Conservation (phyloP, 2,113 vertebrate species). For the Pleuronectes platessa region DNA sequence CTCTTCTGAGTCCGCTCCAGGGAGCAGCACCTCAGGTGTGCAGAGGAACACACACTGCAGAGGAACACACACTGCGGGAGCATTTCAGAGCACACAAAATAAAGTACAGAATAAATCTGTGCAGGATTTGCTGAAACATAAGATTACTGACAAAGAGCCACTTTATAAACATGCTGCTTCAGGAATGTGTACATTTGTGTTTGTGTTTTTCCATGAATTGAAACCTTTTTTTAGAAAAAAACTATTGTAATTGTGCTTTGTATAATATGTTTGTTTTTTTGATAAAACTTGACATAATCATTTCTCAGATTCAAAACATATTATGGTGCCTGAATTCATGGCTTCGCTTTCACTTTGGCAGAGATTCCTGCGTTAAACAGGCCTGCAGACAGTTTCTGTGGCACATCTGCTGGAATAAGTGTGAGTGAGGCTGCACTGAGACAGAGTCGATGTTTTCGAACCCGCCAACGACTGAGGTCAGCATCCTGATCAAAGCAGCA, state of each 20-base stretch:
- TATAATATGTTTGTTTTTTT: slow-evolving; percentile 59
- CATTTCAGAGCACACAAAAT: slow-evolving; percentile 35
- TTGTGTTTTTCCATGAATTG: slow-evolving; percentile 36
- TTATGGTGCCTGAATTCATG: background rate
- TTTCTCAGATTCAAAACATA: too few relatives aligned
- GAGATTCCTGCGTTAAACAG: too few relatives aligned
- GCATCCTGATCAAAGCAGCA: background rate
- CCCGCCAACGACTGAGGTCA: background rate
- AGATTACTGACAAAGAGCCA: slow-evolving; percentile 37
- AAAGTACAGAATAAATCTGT: background rate
- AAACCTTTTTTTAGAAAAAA: slow-evolving; percentile 51
- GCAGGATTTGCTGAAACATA: slow-evolving; percentile 47
- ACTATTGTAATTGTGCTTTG: slow-evolving; percentile 37
- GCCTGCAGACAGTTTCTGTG: background rate
- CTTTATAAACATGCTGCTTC: slow-evolving; percentile 45
- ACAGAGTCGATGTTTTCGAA: slow-evolving; percentile 1
- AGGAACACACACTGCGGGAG: slow-evolving; percentile 44
- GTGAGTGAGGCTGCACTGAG: background rate
- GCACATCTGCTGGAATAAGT: background rate
- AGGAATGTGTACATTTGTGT: slow-evolving; percentile 34
- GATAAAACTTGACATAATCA: slow-evolving; percentile 1
- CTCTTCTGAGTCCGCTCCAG: background rate
- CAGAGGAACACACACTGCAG: slow-evolving; percentile 34
- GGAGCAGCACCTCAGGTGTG: slow-evolving; percentile 4
- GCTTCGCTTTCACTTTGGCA: background rate